Percentiles rank a stretch among this genome's conserved stretches.
Conservation (phyloP, 2,113 vertebrate genomes). For the Sander vitreus region DNA sequence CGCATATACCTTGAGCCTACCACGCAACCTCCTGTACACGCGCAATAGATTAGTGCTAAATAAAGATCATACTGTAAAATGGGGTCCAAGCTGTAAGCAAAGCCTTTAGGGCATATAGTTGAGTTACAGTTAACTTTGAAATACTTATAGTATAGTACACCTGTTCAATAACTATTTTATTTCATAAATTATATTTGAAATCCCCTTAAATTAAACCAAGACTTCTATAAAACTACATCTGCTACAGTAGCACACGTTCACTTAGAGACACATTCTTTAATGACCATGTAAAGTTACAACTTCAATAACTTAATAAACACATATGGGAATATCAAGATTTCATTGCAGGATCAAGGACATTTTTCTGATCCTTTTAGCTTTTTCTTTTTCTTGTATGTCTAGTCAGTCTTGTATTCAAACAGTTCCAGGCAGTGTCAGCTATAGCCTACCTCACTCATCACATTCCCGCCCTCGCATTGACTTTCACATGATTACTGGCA, state of each 20-base stretch:
- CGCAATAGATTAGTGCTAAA: too few species aligned
- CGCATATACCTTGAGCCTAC: too few species aligned
- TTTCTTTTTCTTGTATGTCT: neutral
- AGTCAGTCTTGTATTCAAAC: neutral
- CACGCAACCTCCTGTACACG: too few species aligned
- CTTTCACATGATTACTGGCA: slow-evolving; percentile 45
- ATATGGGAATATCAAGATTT: neutral
- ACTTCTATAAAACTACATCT: neutral
- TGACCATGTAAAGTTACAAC: slow-evolving; percentile 15
- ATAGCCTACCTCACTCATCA: slow-evolving; percentile 28
- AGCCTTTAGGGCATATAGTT: neutral
- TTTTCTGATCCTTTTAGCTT: neutral
- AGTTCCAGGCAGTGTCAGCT: neutral
- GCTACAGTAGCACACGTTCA: neutral
- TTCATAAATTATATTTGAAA: neutral
- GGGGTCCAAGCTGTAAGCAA: neutral
- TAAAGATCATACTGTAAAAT: neutral
- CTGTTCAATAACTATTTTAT: neutral
- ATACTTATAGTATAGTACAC: neutral
- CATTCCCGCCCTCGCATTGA: slow-evolving; percentile 53
- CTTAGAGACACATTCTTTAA: slow-evolving; percentile 10
- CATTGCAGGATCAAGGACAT: neutral
- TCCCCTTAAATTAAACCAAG: neutral
- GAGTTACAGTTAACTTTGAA: slow-evolving; percentile 1
- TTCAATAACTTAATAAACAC: slow-evolving; percentile 7